Base-by-base conservation (phyloP, 2,888 invertebrate genomes). In the Drosophila cognata region DNA sequence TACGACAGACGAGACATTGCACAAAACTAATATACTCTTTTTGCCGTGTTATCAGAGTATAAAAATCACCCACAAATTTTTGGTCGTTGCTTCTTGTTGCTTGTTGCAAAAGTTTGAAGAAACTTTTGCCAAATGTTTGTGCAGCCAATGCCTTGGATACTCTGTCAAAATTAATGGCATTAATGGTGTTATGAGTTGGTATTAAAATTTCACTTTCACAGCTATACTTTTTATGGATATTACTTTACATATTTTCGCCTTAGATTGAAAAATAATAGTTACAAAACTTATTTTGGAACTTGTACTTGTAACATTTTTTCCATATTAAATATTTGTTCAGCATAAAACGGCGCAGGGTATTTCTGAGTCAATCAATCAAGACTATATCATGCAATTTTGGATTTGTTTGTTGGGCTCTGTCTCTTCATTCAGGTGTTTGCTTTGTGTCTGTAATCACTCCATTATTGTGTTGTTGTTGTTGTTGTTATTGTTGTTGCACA, bases 371-470 rank as follows among this genome's bases (percentile, higher is more conserved):
- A 33, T 3, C 11, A 21, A 2, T 38, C 7, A 21, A 31, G 31
- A 31, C 1, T 31, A 13, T 5, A 50, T 4, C 13, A 21, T 13
- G 46, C 7, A 21, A 21, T 33, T 36, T 4, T 35, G 28, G 50
- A 21, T 46, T 46, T 35, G 25, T 29, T 29, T 36, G 31, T 18
- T 43, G 28, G 28, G 59, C 16, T 35, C 18, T 5, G 35, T 59
- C 25, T 3, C n/a, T 71, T 65, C 55, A 25, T 51, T 71, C 25
- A 46, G 25, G 18, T 41, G 65, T 43, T 74, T 62, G 71, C 53
- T 79, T 66, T 53, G 88, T 85, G 70, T 58, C 63, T 84, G 85
- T 76, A 84, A 86, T 81, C 82, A 89, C 70, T 85, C 79, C 73
- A 77, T 69, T 86, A 85, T 76, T 82, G 85, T 71, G 61, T 56